These are phyloP conservation scores for Pangasius macronema DNA, from an alignment of 2,797 vertebrate genomes.

Conservation along the genomic window DNA sequence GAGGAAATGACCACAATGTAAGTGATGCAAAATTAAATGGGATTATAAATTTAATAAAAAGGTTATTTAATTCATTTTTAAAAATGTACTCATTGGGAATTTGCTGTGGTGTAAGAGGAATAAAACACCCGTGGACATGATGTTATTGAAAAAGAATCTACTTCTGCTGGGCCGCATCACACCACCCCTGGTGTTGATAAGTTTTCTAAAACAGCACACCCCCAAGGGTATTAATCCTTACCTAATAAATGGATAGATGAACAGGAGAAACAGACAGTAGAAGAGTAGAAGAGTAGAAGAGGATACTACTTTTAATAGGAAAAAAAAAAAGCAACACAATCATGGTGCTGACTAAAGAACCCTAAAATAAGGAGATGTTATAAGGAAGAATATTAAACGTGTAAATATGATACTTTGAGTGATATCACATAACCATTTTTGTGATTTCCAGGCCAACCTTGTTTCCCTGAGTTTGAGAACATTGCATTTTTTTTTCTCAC, in stretches of 20 bases:
- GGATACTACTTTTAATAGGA: neutral
- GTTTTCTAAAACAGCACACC: neutral
- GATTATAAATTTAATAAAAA: neutral
- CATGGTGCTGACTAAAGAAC: neutral
- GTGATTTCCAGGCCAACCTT: neutral
- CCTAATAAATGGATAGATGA: neutral
- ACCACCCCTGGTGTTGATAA: neutral
- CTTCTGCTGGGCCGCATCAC: neutral
- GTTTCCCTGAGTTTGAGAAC: neutral
- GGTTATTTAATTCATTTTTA: neutral
- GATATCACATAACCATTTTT: neutral
- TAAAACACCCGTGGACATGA: too few relatives aligned
- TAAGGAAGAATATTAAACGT: neutral
- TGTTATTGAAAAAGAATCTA: too few relatives aligned
- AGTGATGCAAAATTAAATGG: neutral
- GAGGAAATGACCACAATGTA: neutral
- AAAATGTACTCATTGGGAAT: neutral
- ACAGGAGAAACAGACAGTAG: neutral
- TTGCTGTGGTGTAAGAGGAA: too few relatives aligned
- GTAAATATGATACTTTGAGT: neutral
- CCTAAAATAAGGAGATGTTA: neutral
- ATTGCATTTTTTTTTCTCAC: neutral
- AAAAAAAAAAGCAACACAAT: neutral
- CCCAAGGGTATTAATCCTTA: neutral
- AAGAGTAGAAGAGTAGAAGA: neutral